These are phyloP conservation scores for Psilopsiagon aurifrons DNA, from an alignment of 2,113 vertebrate species.

Conservation along the genomic window DNA sequence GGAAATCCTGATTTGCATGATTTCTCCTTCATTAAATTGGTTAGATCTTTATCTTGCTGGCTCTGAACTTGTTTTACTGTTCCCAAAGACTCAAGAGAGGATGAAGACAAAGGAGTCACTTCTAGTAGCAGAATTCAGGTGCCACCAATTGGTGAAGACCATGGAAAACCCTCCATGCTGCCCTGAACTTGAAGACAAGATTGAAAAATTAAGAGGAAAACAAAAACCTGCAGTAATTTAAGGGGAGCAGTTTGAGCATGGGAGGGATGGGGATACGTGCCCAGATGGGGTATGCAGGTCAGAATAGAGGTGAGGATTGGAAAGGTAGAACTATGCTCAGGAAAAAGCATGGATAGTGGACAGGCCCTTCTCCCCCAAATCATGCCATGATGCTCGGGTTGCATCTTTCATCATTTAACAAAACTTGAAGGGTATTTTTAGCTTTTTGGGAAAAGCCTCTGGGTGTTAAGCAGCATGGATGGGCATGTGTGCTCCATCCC, in stretches of 20 bases:
- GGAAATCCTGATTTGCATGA: neutral
- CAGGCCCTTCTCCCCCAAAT: neutral
- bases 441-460: neutral
- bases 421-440: neutral
- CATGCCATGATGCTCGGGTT: neutral
- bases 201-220: neutral
- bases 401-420: neutral
- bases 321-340: neutral
- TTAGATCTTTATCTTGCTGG: neutral
- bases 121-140: neutral
- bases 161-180: neutral
- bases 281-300: rapidly evolving
- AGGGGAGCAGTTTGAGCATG: neutral
- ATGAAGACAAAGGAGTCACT: neutral
- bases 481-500: neutral
- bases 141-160: neutral
- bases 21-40: neutral
- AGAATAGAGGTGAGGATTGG: neutral
- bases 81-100: neutral
- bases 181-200: neutral
- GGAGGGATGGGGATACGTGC: too few relatives aligned
- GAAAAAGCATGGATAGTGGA: neutral
- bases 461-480: neutral
- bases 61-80: neutral
- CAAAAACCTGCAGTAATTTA: neutral